Evolutionary conservation across 2,113 vertebrate species (phyloP).

Genomic region (Myotis brandtii): DNA sequence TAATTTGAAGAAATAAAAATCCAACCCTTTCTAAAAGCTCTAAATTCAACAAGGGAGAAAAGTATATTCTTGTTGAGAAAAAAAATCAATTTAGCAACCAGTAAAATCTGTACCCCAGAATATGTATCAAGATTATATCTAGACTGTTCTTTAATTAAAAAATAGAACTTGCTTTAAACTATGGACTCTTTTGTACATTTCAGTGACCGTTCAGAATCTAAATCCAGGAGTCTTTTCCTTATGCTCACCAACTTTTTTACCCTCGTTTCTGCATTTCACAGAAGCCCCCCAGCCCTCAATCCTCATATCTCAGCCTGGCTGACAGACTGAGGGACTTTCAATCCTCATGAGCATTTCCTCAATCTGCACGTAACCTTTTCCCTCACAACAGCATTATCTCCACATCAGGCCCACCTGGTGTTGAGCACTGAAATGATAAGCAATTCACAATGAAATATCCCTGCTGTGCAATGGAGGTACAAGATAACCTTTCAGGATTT

Average conservation of each 20-base stretch:
- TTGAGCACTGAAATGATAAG: neutral
- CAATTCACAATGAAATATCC: neutral
- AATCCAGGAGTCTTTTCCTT: neutral
- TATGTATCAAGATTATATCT: neutral
- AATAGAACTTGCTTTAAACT: neutral
- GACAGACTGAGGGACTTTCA: neutral
- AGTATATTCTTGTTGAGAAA: neutral
- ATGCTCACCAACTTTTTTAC: fast-evolving
- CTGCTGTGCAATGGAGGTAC: fast-evolving
- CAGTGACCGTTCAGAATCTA: neutral
- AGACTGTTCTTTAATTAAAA: slow-evolving; percentile 3
- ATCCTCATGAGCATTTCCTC: fast-evolving
- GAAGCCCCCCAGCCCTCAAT: fast-evolving
- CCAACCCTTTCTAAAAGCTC: neutral
- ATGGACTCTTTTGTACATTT: no score
- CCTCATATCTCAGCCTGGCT: fast-evolving
- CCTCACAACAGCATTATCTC: neutral
- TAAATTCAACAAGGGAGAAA: slow-evolving; percentile 33
- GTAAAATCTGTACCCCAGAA: neutral
- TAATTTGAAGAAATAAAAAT: slow-evolving; percentile 49
- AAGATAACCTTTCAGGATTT: neutral
- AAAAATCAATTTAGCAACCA: slow-evolving; percentile 32
- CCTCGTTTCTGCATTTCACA: neutral
- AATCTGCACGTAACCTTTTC: no score
- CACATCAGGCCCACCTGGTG: neutral